Percentiles rank a stretch among this genome's conserved stretches.
These are phyloP conservation scores for Sterrhoptilus dennistouni DNA, from an alignment of 2,113 vertebrate species.

Conservation along the genomic window DNA sequence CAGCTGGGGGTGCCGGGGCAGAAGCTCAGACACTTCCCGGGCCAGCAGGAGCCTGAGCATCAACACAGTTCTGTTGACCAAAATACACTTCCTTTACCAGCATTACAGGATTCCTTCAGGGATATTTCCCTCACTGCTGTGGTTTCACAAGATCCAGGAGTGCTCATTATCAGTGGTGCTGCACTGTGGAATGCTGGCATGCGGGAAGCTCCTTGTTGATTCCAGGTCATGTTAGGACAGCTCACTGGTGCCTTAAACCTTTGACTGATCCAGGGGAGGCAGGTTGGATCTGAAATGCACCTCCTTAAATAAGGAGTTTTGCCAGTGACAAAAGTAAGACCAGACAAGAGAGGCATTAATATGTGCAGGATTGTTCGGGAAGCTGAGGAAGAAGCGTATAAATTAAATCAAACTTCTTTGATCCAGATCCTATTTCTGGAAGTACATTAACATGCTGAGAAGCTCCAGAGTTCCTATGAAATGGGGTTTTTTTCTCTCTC, in stretches of 20 bases:
- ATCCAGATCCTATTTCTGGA: neutral
- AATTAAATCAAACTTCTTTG: neutral
- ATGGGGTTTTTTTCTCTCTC: neutral
- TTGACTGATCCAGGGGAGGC: accelerated
- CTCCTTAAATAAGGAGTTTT: neutral
- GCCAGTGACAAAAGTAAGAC: neutral
- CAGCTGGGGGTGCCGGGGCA: neutral
- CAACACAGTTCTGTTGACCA: neutral
- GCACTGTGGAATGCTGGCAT: neutral
- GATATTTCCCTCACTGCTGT: accelerated
- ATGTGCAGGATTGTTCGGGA: neutral
- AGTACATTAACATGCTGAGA: neutral
- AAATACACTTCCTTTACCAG: neutral
- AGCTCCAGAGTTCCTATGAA: neutral
- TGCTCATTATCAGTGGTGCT: neutral
- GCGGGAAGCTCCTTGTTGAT: accelerated
- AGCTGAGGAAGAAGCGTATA: neutral
- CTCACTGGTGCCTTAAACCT: neutral
- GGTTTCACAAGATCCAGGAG: neutral
- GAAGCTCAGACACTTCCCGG: neutral
- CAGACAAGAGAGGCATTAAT: neutral
- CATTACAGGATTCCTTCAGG: neutral
- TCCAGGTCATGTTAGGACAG: neutral
- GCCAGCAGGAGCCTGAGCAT: neutral
- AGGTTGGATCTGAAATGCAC: neutral